phyloP scores from a whole-genome alignment of 37 sponge, comb jelly and placozoan genomes.

The Theonella swinhoei region DNA sequence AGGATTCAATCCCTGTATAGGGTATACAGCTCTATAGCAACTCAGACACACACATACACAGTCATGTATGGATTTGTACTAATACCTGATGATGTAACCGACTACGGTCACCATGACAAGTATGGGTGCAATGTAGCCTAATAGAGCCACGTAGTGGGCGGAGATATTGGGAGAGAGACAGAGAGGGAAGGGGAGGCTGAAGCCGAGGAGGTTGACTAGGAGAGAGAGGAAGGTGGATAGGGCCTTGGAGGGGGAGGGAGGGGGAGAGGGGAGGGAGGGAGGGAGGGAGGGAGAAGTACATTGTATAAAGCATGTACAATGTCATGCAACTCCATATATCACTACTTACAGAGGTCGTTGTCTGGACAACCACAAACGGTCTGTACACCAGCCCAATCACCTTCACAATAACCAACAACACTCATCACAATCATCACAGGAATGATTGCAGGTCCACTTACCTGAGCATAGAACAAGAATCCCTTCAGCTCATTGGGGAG shows the following conservation, averaged over 20 bases:
- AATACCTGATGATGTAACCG: slow-evolving; percentile 41
- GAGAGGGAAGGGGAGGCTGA: slow-evolving; percentile 72
- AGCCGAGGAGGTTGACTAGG: slow-evolving; percentile 58
- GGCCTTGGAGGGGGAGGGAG: slow-evolving; percentile 52
- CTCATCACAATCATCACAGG: background rate
- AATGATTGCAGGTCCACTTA: background rate
- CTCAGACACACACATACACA: background rate
- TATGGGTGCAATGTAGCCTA: slow-evolving; percentile 69
- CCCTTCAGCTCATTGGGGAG: slow-evolving; percentile 78
- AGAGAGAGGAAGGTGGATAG: slow-evolving; percentile 48
- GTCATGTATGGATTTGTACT: background rate
- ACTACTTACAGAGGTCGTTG: background rate
- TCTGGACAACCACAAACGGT: slow-evolving; percentile 46
- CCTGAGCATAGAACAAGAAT: slow-evolving; percentile 83
- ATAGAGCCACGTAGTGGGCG: slow-evolving; percentile 67
- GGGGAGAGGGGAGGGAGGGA: slow-evolving; percentile 43
- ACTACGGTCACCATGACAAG: slow-evolving; percentile 26
- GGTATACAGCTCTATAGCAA: too few species aligned
- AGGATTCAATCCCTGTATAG: too few species aligned
- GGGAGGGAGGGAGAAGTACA: background rate
- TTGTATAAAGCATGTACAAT: slow-evolving; percentile 14
- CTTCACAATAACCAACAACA: slow-evolving; percentile 20
- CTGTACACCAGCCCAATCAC: slow-evolving; percentile 76
- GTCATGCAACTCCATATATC: background rate
- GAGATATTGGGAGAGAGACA: slow-evolving; percentile 32